phyloP scores from a whole-genome alignment of 2,888 invertebrate genomes.

The Patella depressa region DNA sequence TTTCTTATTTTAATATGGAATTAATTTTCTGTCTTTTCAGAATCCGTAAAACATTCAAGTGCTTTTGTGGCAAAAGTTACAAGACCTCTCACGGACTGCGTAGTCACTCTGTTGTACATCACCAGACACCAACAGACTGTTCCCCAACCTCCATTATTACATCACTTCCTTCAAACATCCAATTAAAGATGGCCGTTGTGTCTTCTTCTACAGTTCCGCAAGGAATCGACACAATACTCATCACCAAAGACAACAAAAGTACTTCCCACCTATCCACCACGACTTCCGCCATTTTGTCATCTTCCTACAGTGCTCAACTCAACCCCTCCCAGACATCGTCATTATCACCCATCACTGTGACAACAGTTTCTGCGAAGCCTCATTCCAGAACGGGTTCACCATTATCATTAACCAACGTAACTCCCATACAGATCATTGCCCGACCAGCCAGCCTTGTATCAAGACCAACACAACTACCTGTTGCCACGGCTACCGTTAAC shows the following conservation, averaged over 20 bases:
- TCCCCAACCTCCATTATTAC: not conserved
- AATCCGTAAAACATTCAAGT: constrained; percentile 85
- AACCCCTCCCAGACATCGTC: not conserved
- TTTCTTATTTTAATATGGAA: not conserved
- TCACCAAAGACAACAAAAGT: not conserved
- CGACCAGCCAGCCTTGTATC: constrained; percentile 2
- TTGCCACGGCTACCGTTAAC: not conserved
- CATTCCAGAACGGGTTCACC: not conserved
- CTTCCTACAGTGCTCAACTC: not conserved
- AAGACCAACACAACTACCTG: constrained; percentile 8
- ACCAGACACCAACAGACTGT: constrained; percentile 41
- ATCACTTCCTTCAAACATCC: constrained; percentile 6
- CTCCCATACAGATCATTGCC: not conserved
- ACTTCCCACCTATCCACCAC: not conserved
- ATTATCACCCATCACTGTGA: constrained; percentile 1
- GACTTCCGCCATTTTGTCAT: constrained; percentile 1
- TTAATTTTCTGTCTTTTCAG: constrained; percentile 73
- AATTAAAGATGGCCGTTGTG: constrained; percentile 5
- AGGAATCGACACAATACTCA: not conserved
- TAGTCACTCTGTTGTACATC: constrained; percentile 77
- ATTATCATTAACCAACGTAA: not conserved
- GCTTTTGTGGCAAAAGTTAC: constrained; percentile 88
- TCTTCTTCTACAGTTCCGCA: not conserved
- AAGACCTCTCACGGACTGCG: constrained; percentile 85
- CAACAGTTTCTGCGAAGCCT: not conserved